Base-by-base conservation (phyloP, 2,113 vertebrate species). In the Pelobates fuscus region DNA sequence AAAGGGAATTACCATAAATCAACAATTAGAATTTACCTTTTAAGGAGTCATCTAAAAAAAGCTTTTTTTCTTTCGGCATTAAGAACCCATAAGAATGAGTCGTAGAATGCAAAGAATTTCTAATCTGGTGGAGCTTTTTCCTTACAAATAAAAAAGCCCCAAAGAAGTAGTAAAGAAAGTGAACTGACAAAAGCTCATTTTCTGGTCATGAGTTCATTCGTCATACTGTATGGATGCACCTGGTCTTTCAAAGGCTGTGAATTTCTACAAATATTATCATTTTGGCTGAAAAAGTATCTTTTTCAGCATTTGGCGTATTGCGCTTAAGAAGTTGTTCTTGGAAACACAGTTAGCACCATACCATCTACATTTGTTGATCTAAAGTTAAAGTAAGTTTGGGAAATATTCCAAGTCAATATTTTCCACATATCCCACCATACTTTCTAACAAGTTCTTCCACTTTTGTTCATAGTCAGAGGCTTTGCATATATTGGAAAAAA, bases 291-390 rank as follows among this genome's bases (percentile, higher is more conserved):
- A 71, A 65, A 29, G 3, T 14, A 30, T 54, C 37, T n/a, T 65
- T 65, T 63, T 26, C 5, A 26, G 21, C 29, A 52, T 55, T 65
- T 54, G 24, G 17, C 41, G 44, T 52, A 60, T 32, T n/a, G 54
- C 24, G 20, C 44, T 18, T 21, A 72, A 41, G n/a, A 15, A 20
- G 71, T 64, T 73, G n/a, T 73, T 73, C 27, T 73, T 64, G 61
- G 71, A 73, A n/a, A 17, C 20, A 54, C 15, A 26, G 21, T 64
- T 25, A 21, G 32, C 23, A 55, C 52, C 59, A 72, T 72, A 64
- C 44, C 70, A 57, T 41, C n/a, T 32, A 24, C 3, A 46, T 74
- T 74, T 74, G 49, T 74, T 65, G 61, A 65, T 74, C 26, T 74
- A 72, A 57, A 26, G 46, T 52, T 65, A 57, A 65, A 65, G 41